Base-by-base conservation (phyloP, 2,113 vertebrate species). In the Corythaixoides concolor region DNA sequence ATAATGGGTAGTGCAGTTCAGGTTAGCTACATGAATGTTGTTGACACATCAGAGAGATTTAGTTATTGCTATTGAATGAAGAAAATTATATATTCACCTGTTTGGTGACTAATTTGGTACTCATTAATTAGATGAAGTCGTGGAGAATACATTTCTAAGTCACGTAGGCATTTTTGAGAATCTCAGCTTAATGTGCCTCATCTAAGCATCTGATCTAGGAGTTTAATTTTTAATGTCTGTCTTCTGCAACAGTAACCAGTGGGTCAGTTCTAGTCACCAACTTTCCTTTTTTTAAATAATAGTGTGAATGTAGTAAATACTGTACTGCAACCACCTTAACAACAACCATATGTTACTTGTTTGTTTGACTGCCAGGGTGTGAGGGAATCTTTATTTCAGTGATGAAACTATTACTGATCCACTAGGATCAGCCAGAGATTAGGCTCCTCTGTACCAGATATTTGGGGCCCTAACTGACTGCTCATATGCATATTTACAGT, bases 301-400 rank as follows among this genome's bases (percentile, higher is more conserved):
- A 77, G 5, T 50, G 3, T 3, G 3, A 62, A 77, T 20, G 11
- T 50, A 58, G 8, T 37, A 47, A 88, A 84, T 28, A 62, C 35
- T 56, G 6, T 41, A 64, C 43, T 0, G 0, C 47, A 64, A 23
- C 14, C 4, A 50, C 43, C n/a, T 41, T 49, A 66, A 41, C 16
- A 84, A 53, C 22, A 64, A 13, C 30, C 9, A 5, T 4, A 28
- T 20, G 8, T 28, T 59, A 53, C 17, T 60, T 70, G 11, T 56
- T 77, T 80, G 8, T 55, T 70, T 85, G 33, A 43, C 63, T 66
- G 20, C 22, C 11, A n/a, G 15, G 4, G 5, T 15, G 13, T 84
- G 27, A 69, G 11, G 17, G 12, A 64, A 79, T 64, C 10, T 16
- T 73, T 47, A 41, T 21, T 80, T 47, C 50, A 66, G 9, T 16